A percentile compares a stretch with the other conserved stretches of the same genome.
Evolutionary conservation across 2,888 invertebrate genomes (phyloP).

Genomic region (Mesoligia furuncula): DNA sequence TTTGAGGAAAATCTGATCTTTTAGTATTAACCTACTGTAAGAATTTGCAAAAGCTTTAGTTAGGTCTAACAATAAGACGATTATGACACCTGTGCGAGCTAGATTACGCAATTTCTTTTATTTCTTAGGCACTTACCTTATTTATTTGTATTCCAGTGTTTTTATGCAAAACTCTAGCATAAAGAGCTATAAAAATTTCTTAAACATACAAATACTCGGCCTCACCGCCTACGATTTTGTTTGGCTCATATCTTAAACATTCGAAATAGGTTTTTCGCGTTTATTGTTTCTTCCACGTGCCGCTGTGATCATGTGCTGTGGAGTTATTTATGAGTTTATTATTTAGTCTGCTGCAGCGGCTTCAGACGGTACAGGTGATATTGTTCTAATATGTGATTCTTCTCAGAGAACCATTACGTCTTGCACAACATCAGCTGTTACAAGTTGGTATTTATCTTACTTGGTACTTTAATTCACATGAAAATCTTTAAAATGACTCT

Average conservation of each 20-base stretch:
- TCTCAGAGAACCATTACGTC: not conserved
- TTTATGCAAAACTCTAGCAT: constrained; percentile 34
- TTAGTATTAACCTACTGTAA: not conserved
- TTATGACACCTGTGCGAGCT: constrained; percentile 42
- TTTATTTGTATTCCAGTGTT: constrained; percentile 42
- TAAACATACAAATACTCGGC: constrained; percentile 42
- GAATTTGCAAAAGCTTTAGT: constrained; percentile 6
- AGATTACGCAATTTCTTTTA: constrained; percentile 33
- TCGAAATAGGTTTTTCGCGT: constrained; percentile 49
- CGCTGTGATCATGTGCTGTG: constrained; percentile 33
- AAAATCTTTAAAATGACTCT: not conserved
- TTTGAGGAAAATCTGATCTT: not conserved
- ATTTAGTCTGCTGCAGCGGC: constrained; percentile 47
- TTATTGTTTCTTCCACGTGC: constrained; percentile 52
- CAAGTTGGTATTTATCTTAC: not conserved
- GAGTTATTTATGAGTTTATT: constrained; percentile 56
- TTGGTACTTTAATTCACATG: not conserved
- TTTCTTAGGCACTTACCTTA: constrained; percentile 16
- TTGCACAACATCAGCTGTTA: not conserved
- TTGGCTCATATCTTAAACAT: constrained; percentile 33
- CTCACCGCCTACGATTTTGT: constrained; percentile 47
- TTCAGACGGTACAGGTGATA: constrained; percentile 27
- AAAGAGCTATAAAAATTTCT: constrained; percentile 40
- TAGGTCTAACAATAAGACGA: constrained; percentile 21
- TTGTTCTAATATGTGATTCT: not conserved